Evolutionary conservation across 2,113 vertebrate species (phyloP).

Genomic region (Mormyrus lacerda): DNA sequence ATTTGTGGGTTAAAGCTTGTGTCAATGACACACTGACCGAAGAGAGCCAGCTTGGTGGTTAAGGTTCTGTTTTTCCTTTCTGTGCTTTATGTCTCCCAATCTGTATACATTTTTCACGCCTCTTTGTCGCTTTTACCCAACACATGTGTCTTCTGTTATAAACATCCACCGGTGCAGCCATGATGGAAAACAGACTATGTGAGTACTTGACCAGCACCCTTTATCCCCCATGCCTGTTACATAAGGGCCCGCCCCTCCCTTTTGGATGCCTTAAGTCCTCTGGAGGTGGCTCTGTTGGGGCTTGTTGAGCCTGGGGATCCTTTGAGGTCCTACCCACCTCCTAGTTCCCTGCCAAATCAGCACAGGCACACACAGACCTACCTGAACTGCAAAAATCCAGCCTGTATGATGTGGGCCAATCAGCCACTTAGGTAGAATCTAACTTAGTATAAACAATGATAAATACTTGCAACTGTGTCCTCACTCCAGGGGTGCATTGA

Average conservation of each 20-base stretch:
- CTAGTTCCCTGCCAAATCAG: background rate
- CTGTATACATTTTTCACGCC: background rate
- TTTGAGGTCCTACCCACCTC: background rate
- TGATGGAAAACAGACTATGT: background rate
- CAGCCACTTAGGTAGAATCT: background rate
- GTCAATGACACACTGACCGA: background rate
- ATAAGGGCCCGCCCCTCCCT: background rate
- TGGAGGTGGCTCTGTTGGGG: background rate
- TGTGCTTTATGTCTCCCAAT: background rate
- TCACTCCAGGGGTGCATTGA: background rate
- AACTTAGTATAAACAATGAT: background rate
- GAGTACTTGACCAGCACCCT: background rate
- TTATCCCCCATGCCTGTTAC: background rate
- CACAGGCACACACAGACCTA: background rate
- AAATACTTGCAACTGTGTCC: background rate
- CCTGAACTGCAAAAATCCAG: background rate
- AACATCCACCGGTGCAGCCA: background rate
- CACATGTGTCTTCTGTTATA: background rate
- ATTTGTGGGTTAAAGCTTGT: background rate
- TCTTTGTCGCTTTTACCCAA: background rate
- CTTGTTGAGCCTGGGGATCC: background rate
- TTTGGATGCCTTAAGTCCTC: background rate
- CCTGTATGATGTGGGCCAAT: background rate
- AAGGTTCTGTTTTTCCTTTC: background rate
- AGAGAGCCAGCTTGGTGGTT: background rate